A percentile compares a stretch with the other conserved stretches of the same genome.
Evolutionary conservation across 2,888 invertebrate genomes (phyloP).

Genomic region (Trachelus stipa): DNA sequence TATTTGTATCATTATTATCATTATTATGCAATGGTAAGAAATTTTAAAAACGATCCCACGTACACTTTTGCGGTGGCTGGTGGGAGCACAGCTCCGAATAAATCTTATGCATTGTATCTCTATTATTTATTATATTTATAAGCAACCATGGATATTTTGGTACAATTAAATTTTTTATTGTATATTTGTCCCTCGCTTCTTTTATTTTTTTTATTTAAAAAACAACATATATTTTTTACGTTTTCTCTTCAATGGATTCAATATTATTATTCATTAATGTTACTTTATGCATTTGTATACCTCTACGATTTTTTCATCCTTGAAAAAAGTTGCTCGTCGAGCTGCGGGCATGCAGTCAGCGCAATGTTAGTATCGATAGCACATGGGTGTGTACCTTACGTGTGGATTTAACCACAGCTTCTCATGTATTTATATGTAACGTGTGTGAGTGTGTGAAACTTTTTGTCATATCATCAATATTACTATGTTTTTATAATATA

Average conservation of each 20-base stretch:
- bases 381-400: constrained; percentile 49
- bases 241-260: constrained; percentile 42
- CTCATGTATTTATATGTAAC: constrained; percentile 32
- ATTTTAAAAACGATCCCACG: constrained; percentile 64
- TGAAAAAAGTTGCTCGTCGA: constrained; percentile 53
- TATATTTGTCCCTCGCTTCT: constrained; percentile 42
- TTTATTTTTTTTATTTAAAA: constrained; percentile 48
- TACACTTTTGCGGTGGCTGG: constrained; percentile 57
- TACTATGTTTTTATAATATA: constrained; percentile 48
- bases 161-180: constrained; percentile 62
- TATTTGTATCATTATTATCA: constrained; percentile 44
- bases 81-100: constrained; percentile 66
- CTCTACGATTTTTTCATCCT: constrained; percentile 37
- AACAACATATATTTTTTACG: constrained; percentile 51
- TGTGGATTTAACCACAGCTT: constrained; percentile 33
- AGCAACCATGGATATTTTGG: constrained; percentile 66
- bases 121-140: constrained; percentile 65
- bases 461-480: constrained; percentile 48
- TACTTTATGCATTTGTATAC: constrained; percentile 33
- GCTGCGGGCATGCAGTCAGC: constrained; percentile 52
- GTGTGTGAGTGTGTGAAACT: constrained; percentile 35
- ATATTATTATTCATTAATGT: constrained; percentile 46
- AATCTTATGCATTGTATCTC: constrained; percentile 64
- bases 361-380: constrained; percentile 56
- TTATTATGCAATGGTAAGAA: constrained; percentile 66